These are phyloP conservation scores for Mellivora capensis DNA, from an alignment of 2,113 vertebrate genomes.

Conservation along the genomic window DNA sequence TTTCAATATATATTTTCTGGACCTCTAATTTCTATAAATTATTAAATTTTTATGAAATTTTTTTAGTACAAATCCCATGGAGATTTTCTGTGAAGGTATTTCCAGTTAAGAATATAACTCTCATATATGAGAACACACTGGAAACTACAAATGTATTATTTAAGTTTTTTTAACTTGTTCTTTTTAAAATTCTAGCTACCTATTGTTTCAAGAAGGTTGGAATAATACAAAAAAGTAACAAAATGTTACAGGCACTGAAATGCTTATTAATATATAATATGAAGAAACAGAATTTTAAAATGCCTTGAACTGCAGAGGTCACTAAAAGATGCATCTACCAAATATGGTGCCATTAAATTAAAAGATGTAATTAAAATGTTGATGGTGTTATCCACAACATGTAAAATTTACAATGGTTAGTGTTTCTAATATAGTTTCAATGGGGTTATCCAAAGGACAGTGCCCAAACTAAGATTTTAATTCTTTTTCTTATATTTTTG, in stretches of 20 bases:
- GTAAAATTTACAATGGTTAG: not conserved
- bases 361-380: constrained; percentile 30
- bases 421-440: not conserved
- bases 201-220: constrained; percentile 30
- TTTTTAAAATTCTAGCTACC: not conserved
- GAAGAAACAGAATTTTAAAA: not conserved
- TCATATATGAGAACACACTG: not conserved
- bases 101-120: not conserved
- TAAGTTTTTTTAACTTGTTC: not conserved
- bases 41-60: constrained; percentile 27
- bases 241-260: not conserved
- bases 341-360: constrained; percentile 5
- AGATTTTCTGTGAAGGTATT: constrained; percentile 17
- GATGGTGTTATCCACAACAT: not conserved
- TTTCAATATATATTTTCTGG: not conserved
- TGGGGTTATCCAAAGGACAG: not conserved
- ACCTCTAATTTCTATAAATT: constrained; percentile 20
- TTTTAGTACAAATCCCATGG: not conserved
- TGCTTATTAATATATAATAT: constrained; percentile 13
- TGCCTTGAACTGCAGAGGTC: not conserved
- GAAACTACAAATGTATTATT: constrained; percentile 22
- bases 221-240: not conserved
- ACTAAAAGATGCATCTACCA: not conserved
- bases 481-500: not conserved
- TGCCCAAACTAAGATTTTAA: not conserved